A percentile compares a stretch with the other conserved stretches of the same genome.
Evolutionary conservation across 2,113 vertebrate species (phyloP).

Genomic region (Nothoprocta perdicaria): DNA sequence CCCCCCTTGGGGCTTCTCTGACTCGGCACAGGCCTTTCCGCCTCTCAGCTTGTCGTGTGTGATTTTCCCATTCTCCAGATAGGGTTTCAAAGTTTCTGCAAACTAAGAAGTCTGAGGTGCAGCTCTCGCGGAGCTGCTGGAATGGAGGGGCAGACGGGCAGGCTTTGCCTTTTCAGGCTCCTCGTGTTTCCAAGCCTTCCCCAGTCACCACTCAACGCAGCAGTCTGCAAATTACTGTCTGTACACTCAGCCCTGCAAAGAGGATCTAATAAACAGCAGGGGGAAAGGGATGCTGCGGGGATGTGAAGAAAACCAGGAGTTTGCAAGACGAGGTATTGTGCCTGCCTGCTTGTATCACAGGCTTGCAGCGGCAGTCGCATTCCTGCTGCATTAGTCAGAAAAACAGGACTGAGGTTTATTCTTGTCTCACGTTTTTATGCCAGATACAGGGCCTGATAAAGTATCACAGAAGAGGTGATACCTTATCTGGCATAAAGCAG

Average conservation of each 20-base stretch:
- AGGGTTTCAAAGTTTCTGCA: not conserved
- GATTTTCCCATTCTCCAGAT: not conserved
- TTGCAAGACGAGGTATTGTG: not conserved
- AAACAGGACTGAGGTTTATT: not conserved
- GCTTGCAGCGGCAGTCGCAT: not conserved
- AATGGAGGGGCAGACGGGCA: no score
- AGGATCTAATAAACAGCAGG: not conserved
- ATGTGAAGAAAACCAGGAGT: not conserved
- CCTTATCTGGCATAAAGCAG: slow-evolving; percentile 10
- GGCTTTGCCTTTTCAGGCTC: not conserved
- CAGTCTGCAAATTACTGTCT: not conserved
- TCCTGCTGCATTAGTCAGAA: not conserved
- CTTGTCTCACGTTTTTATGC: not conserved
- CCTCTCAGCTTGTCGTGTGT: not conserved
- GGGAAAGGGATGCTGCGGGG: not conserved
- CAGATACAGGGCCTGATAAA: not conserved
- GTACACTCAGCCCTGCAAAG: not conserved
- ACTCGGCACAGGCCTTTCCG: not conserved
- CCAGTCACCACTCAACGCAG: not conserved
- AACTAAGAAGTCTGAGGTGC: not conserved
- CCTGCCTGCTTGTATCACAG: not conserved
- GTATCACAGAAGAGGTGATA: not conserved
- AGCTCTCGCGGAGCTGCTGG: not conserved
- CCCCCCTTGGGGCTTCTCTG: not conserved
- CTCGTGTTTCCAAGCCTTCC: not conserved